Percentiles rank a stretch among this genome's conserved stretches.
Evolutionary conservation across 2,888 invertebrate species (phyloP).

Genomic region (Blomia tropicalis): DNA sequence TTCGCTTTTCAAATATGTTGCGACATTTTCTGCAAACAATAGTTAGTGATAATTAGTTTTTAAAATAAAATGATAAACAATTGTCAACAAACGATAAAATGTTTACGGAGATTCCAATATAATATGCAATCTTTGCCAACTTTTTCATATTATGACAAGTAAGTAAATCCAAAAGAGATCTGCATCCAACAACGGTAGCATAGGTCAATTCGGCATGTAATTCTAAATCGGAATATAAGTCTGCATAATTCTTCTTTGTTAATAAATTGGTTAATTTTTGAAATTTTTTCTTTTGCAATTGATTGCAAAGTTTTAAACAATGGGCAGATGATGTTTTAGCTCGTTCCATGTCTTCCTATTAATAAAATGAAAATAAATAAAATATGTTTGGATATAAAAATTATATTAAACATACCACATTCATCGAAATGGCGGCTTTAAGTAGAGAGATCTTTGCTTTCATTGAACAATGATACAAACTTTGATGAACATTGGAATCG

Average conservation of each 20-base stretch:
- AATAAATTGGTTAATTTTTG: constrained; percentile 14
- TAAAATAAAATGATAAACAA: background rate
- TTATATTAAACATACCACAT: constrained; percentile 2
- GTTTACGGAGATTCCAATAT: constrained; percentile 8
- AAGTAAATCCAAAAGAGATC: background rate
- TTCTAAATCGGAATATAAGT: constrained; percentile 19
- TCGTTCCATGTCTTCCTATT: constrained; percentile 5
- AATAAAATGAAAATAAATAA: background rate
- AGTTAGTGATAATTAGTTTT: background rate
- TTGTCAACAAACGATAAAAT: constrained; percentile 5
- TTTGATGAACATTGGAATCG: constrained; percentile 12
- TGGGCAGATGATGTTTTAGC: background rate
- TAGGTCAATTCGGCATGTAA: constrained; percentile 12
- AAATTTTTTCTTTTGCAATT: background rate
- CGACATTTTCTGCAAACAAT: constrained; percentile 16
- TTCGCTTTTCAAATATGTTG: constrained; percentile 16
- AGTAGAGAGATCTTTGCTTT: constrained; percentile 15
- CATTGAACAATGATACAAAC: constrained; percentile 18
- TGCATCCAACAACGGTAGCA: constrained; percentile 18
- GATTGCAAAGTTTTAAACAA: constrained; percentile 6
- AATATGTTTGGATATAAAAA: background rate
- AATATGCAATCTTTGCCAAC: constrained; percentile 13
- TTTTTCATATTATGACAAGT: constrained; percentile 4
- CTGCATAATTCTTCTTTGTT: constrained; percentile 17
- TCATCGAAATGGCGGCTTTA: constrained; percentile 17